Base-by-base conservation (phyloP, 2,888 invertebrate species). In the Eupithecia exiguata region DNA sequence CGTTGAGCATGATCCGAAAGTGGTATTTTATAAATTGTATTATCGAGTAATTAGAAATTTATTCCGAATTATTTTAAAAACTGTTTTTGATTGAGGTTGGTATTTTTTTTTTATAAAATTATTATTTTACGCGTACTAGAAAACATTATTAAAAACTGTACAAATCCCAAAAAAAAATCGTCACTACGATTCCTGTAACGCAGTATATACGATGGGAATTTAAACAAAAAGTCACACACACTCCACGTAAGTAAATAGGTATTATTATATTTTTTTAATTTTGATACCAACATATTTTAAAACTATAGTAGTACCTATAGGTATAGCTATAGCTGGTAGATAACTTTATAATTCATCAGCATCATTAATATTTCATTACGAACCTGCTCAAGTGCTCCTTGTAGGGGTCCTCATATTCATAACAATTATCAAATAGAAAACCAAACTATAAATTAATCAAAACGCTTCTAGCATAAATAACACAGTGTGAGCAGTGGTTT, bases 401-500 rank as follows among this genome's bases (percentile, higher is more conserved):
- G 9, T 49, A n/a, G 18, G n/a, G 2, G 9, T 16, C 3, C 21
- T 53, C 3, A 12, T 21, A 53, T 21, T 3, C 10, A 1, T 18
- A 2, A 18, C n/a, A 18, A 5, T 10, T 12, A 53, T 46, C 4
- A 46, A 18, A 46, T 18, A 18, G 9, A 14, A 58, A 58, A 10
- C 1, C 12, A 53, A 21, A 25, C 18, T 12, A 58, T 58, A 7
- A 7, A 58, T 25, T 1, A 0, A 21, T 58, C 1, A 14, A 12
- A 58, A 58, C 58, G 4, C 21, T 58, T 25, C 21, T 14, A 58
- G 5, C 0, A 21, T 58, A 35, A 35, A 35, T 62, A 35, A 1
- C 30, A 10, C 18, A 12, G 35, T 67, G 61, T 62, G 62, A 73
- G 61, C 58, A 58, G 25, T 35, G 21, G 4, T 40, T 71, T 65